Base-by-base conservation (phyloP, 1,140 invertebrate species). In the Lepidurus arcticus region DNA sequence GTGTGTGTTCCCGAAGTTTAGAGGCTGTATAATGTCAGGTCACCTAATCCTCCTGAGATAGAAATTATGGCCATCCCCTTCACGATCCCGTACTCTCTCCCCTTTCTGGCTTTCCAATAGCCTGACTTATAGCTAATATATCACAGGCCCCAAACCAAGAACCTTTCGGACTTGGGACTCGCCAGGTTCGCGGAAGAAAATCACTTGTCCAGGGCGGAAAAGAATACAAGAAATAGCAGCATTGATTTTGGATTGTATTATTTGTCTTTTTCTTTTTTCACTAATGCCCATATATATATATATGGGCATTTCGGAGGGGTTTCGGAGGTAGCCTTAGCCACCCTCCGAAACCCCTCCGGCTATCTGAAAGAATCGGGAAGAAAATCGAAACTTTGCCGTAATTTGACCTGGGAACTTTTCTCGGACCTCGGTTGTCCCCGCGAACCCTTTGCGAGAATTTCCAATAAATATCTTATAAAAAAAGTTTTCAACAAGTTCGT, bases 41-140 rank as follows among this genome's bases (percentile, higher is more conserved):
- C 53, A 65, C 53, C 53, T 65, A 65, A 65, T 65, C 53, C 53
- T 65, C 53, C 21, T 4, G 53, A 65, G 53, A 65, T 65, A 65
- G 53, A n/a, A 65, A 65, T 65, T 65, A 65, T 65, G 53, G 53
- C 53, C 10, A 65, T 7, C 53, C n/a, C 53, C n/a, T 21, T 7
- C 53, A 65, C 53, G 53, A 65, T 21, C 21, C 53, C n/a, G 4
- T 34, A 34, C 13, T 21, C 9, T 5, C 53, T 13, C 5, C 53
- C 21, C 21, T 65, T 65, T 65, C 16, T 13, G 53, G 16, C 21
- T 65, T 65, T 65, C 53, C 53, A 13, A 65, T 65, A 65, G 53
- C 53, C 21, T 65, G 53, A 65, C 53, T 21, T 65, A 21, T 21
- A 65, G 53, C 53, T 65, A 65, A 65, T 65, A 65, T 65, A 65